Evolutionary conservation across 1,140 invertebrate genomes (phyloP).

Genomic region (Pseudomyrmex pallidus): DNA sequence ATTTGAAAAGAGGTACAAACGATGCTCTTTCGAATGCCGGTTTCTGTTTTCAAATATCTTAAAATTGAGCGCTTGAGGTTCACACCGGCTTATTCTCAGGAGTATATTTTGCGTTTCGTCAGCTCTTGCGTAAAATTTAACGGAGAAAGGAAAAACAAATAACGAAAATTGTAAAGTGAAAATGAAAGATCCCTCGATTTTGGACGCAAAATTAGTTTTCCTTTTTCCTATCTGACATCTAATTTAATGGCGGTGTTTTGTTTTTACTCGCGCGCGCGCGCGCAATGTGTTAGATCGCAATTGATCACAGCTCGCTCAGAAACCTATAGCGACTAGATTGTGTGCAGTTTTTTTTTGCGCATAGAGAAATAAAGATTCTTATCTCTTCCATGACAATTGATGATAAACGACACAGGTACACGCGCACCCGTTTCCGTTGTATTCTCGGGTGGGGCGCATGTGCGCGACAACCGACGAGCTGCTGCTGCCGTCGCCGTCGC

Average conservation of each 20-base stretch:
- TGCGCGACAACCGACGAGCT: neutral
- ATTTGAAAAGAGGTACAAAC: too few species aligned
- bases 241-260: neutral
- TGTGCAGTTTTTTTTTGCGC: too few species aligned
- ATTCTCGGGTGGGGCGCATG: conserved; percentile 3
- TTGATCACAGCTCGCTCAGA: too few species aligned
- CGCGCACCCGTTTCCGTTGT: neutral
- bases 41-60: too few species aligned
- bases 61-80: too few species aligned
- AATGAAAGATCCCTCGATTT: too few species aligned
- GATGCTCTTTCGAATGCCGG: too few species aligned
- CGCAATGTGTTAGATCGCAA: neutral
- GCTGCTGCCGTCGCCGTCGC: neutral
- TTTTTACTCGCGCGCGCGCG: neutral
- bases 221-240: neutral
- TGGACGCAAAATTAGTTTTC: neutral
- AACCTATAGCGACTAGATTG: too few species aligned
- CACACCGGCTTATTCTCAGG: too few species aligned
- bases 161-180: neutral
- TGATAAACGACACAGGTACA: conserved; percentile 20
- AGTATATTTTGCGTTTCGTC: too few species aligned
- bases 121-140: too few species aligned
- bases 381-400: conserved; percentile 26
- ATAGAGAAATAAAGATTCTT: neutral
- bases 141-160: too few species aligned